Percentiles rank a stretch among this genome's conserved stretches.
Conservation (phyloP, 2,888 invertebrate species). For the Torymus texanus region DNA sequence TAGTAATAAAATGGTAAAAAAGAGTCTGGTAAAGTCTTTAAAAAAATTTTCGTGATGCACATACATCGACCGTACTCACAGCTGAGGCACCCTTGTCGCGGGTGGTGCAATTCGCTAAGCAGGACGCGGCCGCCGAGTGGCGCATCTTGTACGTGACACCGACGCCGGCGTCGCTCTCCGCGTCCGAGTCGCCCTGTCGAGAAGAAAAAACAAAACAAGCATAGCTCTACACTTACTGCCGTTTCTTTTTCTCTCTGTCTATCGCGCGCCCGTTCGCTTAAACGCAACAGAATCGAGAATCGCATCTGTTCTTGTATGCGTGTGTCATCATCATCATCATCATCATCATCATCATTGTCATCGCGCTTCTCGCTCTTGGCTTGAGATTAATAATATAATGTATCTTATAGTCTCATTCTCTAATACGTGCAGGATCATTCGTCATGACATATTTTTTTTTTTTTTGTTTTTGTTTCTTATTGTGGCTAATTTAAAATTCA, state of each 20-base stretch:
- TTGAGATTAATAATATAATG: no score
- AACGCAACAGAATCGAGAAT: background rate
- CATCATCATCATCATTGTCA: background rate
- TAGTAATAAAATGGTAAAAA: slow-evolving; percentile 23
- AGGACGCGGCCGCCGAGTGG: slow-evolving; percentile 74
- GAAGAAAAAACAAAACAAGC: slow-evolving; percentile 67
- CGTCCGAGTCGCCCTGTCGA: slow-evolving; percentile 73
- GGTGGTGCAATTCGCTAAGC: slow-evolving; percentile 73
- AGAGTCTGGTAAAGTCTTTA: slow-evolving; percentile 7
- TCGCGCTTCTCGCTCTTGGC: background rate
- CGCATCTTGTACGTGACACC: slow-evolving; percentile 82
- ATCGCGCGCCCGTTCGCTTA: slow-evolving; percentile 7
- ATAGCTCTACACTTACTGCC: slow-evolving; percentile 72
- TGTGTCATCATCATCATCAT: background rate
- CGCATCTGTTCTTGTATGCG: background rate
- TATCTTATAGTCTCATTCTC: background rate
- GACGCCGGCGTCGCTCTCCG: slow-evolving; percentile 77
- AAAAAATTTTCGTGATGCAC: slow-evolving; percentile 52
- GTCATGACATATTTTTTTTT: background rate
- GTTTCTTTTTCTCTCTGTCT: slow-evolving; percentile 25
- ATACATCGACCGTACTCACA: slow-evolving; percentile 71
- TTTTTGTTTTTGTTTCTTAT: no score
- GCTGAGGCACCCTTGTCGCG: slow-evolving; percentile 73
- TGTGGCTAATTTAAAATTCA: no score
- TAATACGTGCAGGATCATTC: slow-evolving; percentile 1